Percentiles rank a stretch among this genome's conserved stretches.
Evolutionary conservation across 2,797 vertebrate species (phyloP).

Genomic region (Nannoperca australis): DNA sequence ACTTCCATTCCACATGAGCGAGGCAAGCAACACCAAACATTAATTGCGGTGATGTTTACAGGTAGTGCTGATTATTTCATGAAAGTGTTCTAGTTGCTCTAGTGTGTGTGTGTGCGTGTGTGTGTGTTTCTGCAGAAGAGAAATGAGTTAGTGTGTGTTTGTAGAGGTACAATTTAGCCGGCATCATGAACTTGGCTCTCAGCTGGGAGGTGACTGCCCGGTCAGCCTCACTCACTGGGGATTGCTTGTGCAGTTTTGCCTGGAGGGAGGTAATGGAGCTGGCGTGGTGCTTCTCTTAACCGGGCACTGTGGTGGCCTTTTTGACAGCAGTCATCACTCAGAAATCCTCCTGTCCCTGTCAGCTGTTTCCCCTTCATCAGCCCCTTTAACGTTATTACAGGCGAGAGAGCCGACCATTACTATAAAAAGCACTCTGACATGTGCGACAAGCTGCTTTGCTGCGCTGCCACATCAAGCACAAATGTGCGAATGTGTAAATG

Average conservation of each 20-base stretch:
- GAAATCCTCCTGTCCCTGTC: constrained; percentile 28
- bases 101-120: no score
- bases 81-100: neutral
- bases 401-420: neutral
- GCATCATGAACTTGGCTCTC: constrained; percentile 15
- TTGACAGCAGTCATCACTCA: constrained; percentile 58
- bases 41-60: constrained; percentile 5
- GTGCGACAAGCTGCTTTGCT: constrained; percentile 10
- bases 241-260: constrained; percentile 42
- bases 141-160: neutral
- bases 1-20: constrained; percentile 36
- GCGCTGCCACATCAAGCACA: constrained; percentile 13
- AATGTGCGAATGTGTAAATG: constrained; percentile 17
- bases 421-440: constrained; percentile 17
- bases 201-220: constrained; percentile 36
- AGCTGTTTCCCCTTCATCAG: constrained; percentile 41
- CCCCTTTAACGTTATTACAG: constrained; percentile 30
- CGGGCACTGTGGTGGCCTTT: constrained; percentile 20
- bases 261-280: constrained; percentile 49
- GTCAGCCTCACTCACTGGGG: constrained; percentile 49
- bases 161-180: neutral
- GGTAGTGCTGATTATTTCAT: constrained; percentile 7
- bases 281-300: constrained; percentile 15
- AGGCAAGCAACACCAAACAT: neutral
- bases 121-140: neutral